Evolutionary conservation across 2,797 vertebrate species (phyloP).

Genomic region (Clarias pachynema): DNA sequence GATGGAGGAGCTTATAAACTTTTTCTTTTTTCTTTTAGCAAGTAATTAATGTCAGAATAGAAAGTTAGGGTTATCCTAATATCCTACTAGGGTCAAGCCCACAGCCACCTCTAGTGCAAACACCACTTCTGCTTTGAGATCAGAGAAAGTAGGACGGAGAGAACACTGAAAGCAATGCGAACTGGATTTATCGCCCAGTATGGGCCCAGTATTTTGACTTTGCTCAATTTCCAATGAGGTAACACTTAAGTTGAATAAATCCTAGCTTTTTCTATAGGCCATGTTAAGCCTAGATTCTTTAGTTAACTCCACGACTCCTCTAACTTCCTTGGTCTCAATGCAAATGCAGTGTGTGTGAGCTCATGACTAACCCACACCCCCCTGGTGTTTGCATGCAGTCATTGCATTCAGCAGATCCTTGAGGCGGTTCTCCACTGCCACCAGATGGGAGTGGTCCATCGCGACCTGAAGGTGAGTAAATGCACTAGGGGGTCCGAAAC

Average conservation of each 20-base stretch:
- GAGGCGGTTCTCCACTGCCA: constrained; percentile 98
- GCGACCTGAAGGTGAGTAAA: constrained; percentile 95
- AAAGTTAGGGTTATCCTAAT: not conserved
- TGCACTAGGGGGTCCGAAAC: constrained; percentile 58
- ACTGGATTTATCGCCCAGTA: not conserved
- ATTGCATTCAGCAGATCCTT: constrained; percentile 99
- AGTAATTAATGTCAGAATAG: not conserved
- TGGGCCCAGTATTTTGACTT: not conserved
- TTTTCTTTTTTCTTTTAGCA: not conserved
- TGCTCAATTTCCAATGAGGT: not conserved
- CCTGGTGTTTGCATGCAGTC: constrained; percentile 98
- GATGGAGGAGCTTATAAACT: not conserved
- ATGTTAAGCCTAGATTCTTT: not conserved
- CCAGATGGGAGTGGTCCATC: constrained; percentile 98
- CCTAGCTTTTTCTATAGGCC: not conserved
- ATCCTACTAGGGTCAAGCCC: constrained; percentile 67
- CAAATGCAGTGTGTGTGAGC: constrained; percentile 78
- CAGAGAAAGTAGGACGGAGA: constrained; percentile 60
- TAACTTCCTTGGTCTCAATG: constrained; percentile 70
- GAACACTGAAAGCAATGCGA: constrained; percentile 10
- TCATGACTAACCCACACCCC: constrained; percentile 88
- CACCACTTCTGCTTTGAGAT: constrained; percentile 82
- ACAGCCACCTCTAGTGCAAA: constrained; percentile 74
- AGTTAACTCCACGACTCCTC: not conserved
- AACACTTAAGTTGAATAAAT: not conserved